Percentiles rank a stretch among this genome's conserved stretches.
Conservation (phyloP, 2,888 invertebrate species). For the Phaedon cochleariae region DNA sequence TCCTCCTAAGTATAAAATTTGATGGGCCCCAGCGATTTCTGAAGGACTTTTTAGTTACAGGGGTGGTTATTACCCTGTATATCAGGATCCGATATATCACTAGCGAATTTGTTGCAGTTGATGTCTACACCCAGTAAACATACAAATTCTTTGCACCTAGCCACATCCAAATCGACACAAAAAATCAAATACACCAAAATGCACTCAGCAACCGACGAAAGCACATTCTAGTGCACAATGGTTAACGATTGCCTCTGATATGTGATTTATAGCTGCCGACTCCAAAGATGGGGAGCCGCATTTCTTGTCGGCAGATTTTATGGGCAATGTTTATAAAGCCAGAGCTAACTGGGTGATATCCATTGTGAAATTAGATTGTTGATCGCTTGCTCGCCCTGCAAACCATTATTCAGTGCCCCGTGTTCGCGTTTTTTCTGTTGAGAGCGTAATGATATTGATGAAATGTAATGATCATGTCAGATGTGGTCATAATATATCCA, state of each 20-base stretch:
- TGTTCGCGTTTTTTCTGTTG: constrained; percentile 16
- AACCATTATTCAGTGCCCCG: too few relatives aligned
- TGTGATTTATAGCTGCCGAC: constrained; percentile 42
- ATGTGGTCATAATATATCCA: background rate
- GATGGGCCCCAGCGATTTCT: too few relatives aligned
- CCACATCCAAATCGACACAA: constrained; percentile 8
- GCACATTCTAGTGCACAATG: constrained; percentile 44
- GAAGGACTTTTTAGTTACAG: too few relatives aligned
- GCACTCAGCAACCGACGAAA: constrained; percentile 43
- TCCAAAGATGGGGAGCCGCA: constrained; percentile 43
- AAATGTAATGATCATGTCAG: too few relatives aligned
- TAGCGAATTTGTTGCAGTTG: too few relatives aligned
- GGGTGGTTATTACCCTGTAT: too few relatives aligned
- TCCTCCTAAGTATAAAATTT: too few relatives aligned
- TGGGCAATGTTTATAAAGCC: constrained; percentile 42
- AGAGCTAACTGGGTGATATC: constrained; percentile 16
- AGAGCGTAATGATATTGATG: constrained; percentile 29
- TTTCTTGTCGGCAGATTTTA: constrained; percentile 46
- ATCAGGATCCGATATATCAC: too few relatives aligned
- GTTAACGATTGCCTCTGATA: constrained; percentile 38
- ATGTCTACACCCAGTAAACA: too few relatives aligned
- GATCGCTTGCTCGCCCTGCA: background rate
- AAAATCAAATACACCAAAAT: constrained; percentile 40
- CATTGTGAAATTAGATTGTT: constrained; percentile 21
- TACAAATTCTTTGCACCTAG: too few relatives aligned